A percentile compares a stretch with the other conserved stretches of the same genome.
Evolutionary conservation across 2,113 vertebrate species (phyloP).

Genomic region (Nyctereutes procyonoides): DNA sequence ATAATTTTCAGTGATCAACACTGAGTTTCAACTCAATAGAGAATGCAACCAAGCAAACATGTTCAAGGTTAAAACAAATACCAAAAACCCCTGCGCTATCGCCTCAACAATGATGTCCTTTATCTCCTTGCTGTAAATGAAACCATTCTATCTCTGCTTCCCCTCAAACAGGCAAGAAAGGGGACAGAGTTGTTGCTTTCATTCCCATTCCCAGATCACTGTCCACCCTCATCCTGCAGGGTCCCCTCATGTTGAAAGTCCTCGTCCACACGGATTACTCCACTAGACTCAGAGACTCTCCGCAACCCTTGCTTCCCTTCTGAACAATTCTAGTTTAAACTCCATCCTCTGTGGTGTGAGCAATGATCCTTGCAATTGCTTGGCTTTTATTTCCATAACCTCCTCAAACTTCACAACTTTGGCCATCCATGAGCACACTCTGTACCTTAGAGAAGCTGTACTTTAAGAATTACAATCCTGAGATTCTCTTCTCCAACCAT

Average conservation of each 20-base stretch:
- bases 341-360: not conserved
- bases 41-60: not conserved
- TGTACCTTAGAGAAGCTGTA: not conserved
- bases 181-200: not conserved
- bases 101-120: conserved; percentile 13
- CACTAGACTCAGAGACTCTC: not conserved
- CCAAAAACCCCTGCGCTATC: not conserved
- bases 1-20: conserved; percentile 49
- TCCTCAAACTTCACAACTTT: not conserved
- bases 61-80: conserved; percentile 5
- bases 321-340: conserved; percentile 25
- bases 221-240: not conserved
- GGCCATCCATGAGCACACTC: not conserved
- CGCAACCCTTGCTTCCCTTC: not conserved
- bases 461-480: not conserved
- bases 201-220: not conserved
- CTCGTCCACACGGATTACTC: not conserved
- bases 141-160: not conserved
- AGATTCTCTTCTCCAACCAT: conserved; percentile 21
- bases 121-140: not conserved
- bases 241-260: not conserved
- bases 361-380: not conserved
- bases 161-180: not conserved
- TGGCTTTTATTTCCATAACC: conserved; percentile 32
- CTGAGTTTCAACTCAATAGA: conserved; percentile 9